Conservation (phyloP, 2,888 invertebrate species). For the Hipparchia semele region DNA sequence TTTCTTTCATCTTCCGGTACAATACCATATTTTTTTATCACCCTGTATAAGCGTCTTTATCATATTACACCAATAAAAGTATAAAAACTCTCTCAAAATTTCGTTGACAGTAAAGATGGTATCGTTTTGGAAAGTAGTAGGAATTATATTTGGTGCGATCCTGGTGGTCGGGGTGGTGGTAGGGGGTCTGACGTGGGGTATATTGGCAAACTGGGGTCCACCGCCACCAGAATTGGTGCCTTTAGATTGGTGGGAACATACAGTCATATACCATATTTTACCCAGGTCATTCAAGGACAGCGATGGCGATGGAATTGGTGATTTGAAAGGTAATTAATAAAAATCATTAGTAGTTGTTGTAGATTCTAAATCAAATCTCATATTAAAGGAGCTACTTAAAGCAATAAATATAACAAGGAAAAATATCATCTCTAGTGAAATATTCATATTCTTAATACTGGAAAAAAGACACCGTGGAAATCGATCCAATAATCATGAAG, state of each 20-base stretch:
- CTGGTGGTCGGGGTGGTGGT: slow-evolving; percentile 7
- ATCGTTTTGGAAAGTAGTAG: slow-evolving; percentile 2
- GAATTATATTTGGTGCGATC: not conserved
- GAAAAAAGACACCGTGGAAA: too few species aligned
- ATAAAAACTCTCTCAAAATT: not conserved
- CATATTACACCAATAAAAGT: slow-evolving; percentile 1
- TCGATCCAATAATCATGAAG: too few species aligned
- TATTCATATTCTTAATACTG: too few species aligned
- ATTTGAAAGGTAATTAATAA: slow-evolving; percentile 76
- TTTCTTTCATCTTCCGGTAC: too few species aligned
- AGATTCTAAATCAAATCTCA: too few species aligned
- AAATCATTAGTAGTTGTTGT: not conserved
- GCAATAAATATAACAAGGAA: too few species aligned
- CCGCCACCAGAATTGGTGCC: slow-evolving; percentile 48
- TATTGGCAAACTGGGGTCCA: slow-evolving; percentile 25
- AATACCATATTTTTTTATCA: too few species aligned
- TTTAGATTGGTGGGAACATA: slow-evolving; percentile 90
- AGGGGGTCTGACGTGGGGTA: slow-evolving; percentile 3
- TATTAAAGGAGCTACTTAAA: too few species aligned
- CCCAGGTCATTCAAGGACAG: slow-evolving; percentile 92
- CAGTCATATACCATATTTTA: slow-evolving; percentile 92
- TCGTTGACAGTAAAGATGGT: not conserved
- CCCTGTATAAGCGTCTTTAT: not conserved
- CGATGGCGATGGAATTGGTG: slow-evolving; percentile 91
- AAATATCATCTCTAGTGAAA: too few species aligned